phyloP scores from a whole-genome alignment of 1,140 invertebrate genomes.

The Lineus longissimus region DNA sequence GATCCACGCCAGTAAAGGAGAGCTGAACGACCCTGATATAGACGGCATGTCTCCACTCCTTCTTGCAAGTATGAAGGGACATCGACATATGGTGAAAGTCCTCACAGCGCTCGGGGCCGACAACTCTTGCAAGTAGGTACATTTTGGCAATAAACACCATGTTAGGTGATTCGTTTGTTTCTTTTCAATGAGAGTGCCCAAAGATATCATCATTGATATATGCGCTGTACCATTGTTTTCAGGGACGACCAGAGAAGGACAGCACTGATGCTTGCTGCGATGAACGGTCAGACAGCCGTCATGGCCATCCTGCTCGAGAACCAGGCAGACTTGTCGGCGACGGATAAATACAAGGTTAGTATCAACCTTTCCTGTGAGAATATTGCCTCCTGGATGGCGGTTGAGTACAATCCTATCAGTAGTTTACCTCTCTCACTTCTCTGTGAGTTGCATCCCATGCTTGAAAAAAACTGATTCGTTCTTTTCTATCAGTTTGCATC shows the following conservation, averaged over 20 bases:
- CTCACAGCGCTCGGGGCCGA: slow-evolving; percentile 18
- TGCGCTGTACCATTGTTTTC: too few relatives aligned
- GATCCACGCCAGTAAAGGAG: slow-evolving; percentile 16
- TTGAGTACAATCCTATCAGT: too few relatives aligned
- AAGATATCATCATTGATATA: too few relatives aligned
- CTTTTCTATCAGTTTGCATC: not conserved
- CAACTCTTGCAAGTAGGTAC: slow-evolving; percentile 16
- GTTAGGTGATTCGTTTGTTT: too few relatives aligned
- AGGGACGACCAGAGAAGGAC: slow-evolving; percentile 21
- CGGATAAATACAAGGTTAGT: slow-evolving; percentile 19
- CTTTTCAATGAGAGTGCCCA: too few relatives aligned
- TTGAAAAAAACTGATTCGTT: too few relatives aligned
- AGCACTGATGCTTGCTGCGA: slow-evolving; percentile 18
- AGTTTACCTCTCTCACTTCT: too few relatives aligned
- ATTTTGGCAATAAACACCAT: too few relatives aligned
- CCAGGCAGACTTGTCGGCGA: slow-evolving; percentile 18
- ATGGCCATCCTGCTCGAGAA: slow-evolving; percentile 22
- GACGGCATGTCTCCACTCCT: slow-evolving; percentile 19
- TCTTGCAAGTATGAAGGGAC: slow-evolving; percentile 18
- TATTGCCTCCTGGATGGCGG: too few relatives aligned
- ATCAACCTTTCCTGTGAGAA: too few relatives aligned
- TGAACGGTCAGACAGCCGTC: slow-evolving; percentile 14
- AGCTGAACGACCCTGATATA: slow-evolving; percentile 20
- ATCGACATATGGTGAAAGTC: slow-evolving; percentile 17
- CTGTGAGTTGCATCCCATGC: too few relatives aligned